phyloP scores from a whole-genome alignment of 2,113 vertebrate genomes.

The Mormoops blainvillei region DNA sequence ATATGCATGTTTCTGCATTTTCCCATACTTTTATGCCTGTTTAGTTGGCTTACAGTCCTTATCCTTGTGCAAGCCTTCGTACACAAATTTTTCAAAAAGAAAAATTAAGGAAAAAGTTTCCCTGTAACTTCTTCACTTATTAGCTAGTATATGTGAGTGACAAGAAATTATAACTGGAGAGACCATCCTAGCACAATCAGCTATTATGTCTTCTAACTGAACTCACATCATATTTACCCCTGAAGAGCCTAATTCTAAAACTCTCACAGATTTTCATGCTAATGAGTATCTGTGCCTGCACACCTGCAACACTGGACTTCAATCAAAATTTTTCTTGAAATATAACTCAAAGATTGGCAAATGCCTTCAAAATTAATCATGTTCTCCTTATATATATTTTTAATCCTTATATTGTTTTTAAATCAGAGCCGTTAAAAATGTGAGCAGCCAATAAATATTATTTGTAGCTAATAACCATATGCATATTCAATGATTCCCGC shows the following conservation, averaged over 20 bases:
- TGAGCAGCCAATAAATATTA: background rate
- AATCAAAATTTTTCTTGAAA: background rate
- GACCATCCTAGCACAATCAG: background rate
- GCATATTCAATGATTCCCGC: background rate
- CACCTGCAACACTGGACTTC: background rate
- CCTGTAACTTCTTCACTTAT: background rate
- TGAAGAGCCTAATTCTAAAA: background rate
- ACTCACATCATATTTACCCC: background rate
- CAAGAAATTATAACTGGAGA: background rate
- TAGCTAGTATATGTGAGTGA: background rate
- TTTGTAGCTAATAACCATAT: background rate
- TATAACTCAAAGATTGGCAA: background rate
- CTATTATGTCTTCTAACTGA: background rate
- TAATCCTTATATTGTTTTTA: background rate
- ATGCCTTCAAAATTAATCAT: background rate
- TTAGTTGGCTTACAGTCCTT: background rate
- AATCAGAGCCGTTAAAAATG: background rate
- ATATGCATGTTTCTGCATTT: background rate
- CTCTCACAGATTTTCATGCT: background rate
- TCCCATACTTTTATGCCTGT: background rate
- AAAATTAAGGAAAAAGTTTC: background rate
- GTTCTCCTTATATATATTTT: background rate
- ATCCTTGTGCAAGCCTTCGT: background rate
- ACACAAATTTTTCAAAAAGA: background rate
- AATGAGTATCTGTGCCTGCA: background rate